Conservation (phyloP, 1,140 invertebrate genomes). For the Pomacea maculata region DNA sequence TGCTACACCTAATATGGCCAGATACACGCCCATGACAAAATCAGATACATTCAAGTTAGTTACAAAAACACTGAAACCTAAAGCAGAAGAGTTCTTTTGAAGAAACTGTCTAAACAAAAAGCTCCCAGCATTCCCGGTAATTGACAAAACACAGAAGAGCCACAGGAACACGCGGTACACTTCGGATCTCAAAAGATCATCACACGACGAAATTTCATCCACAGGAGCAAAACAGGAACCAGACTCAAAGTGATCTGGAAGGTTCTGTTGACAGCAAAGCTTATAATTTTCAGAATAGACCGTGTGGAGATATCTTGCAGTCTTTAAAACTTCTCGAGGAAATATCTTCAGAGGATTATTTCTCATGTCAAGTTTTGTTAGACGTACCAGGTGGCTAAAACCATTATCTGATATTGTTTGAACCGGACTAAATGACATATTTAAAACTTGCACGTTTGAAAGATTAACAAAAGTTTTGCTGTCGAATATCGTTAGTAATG, state of each 20-base stretch:
- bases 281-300: constrained; percentile 34
- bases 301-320: not conserved
- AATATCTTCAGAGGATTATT: not conserved
- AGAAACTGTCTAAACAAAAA: constrained; percentile 33
- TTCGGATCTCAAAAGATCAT: constrained; percentile 35
- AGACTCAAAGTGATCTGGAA: constrained; percentile 17
- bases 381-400: not conserved
- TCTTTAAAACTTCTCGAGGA: constrained; percentile 20
- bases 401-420: not conserved
- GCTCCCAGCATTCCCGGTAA: constrained; percentile 39
- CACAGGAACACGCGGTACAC: constrained; percentile 40
- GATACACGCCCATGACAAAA: constrained; percentile 58
- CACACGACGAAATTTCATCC: constrained; percentile 45
- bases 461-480: not conserved
- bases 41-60: constrained; percentile 52
- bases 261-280: constrained; percentile 40
- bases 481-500: not conserved
- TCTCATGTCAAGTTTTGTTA: not conserved
- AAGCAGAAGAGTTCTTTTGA: constrained; percentile 15
- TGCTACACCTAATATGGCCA: constrained; percentile 48
- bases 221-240: constrained; percentile 35
- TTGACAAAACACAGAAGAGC: constrained; percentile 39
- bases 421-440: not conserved
- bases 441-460: not conserved
- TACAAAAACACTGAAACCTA: constrained; percentile 41